Conservation (phyloP, 2,888 invertebrate species). For the Automeris io region DNA sequence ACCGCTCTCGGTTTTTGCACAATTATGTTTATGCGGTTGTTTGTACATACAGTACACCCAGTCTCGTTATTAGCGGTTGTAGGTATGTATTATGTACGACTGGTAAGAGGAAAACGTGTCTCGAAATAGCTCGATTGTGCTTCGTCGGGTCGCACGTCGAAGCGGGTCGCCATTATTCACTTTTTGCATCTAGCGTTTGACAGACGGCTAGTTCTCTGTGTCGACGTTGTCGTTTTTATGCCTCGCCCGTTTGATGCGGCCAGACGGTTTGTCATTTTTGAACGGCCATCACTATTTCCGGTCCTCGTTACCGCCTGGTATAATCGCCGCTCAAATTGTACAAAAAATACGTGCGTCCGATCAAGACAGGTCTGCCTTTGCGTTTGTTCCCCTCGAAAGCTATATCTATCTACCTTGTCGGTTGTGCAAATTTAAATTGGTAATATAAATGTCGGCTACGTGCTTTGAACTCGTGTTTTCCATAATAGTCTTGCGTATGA, state of each 20-base stretch:
- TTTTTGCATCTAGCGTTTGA: conserved; percentile 50
- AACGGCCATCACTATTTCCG: conserved; percentile 47
- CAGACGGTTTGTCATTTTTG: conserved; percentile 54
- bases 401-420: conserved; percentile 6
- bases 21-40: conserved; percentile 36
- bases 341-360: conserved; percentile 28
- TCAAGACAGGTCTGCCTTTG: conserved; percentile 19
- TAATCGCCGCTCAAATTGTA: conserved; percentile 27
- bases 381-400: conserved; percentile 14
- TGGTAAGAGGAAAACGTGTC: conserved; percentile 62
- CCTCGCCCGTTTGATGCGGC: conserved; percentile 38
- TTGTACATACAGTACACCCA: conserved; percentile 27
- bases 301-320: too few relatives aligned
- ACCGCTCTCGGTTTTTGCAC: conserved; percentile 28
- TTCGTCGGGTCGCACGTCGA: conserved; percentile 31
- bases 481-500: conserved; percentile 15
- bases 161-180: conserved; percentile 56
- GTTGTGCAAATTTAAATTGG: conserved; percentile 12
- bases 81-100: conserved; percentile 38
- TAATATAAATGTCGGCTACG: conserved; percentile 14
- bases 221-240: conserved; percentile 53
- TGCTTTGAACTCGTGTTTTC: conserved; percentile 16
- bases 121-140: conserved; percentile 63
- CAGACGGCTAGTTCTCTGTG: conserved; percentile 38
- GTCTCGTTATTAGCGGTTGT: conserved; percentile 12